Evolutionary conservation across 2,888 invertebrate genomes (phyloP).

Genomic region (Polyploca ridens): DNA sequence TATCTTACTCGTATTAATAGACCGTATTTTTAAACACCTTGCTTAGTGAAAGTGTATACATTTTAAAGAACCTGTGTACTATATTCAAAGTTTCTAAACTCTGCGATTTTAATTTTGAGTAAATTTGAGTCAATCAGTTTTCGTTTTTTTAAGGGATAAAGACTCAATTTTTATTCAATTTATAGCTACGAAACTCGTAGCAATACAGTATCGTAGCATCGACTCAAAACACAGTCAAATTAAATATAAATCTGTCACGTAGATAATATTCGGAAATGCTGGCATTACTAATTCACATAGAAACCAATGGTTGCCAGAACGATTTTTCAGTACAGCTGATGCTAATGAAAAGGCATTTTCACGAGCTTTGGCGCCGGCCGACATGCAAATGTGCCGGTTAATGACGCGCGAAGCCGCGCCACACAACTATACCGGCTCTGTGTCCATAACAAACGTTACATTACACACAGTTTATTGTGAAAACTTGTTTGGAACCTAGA

Average conservation of each 20-base stretch:
- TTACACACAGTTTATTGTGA: conserved; percentile 39
- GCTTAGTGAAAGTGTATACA: too few relatives aligned
- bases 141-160: too few relatives aligned
- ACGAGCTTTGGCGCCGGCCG: conserved; percentile 80
- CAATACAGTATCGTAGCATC: conserved; percentile 17
- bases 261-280: conserved; percentile 13
- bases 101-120: too few relatives aligned
- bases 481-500: conserved; percentile 17
- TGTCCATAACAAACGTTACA: conserved; percentile 43
- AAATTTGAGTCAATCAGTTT: too few relatives aligned
- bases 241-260: conserved; percentile 20
- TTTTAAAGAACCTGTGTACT: too few relatives aligned
- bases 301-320: conserved; percentile 64
- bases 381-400: conserved; percentile 76
- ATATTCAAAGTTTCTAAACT: too few relatives aligned
- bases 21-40: background rate
- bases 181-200: conserved; percentile 13
- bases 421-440: conserved; percentile 54
- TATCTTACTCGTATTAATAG: conserved; percentile 29
- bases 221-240: conserved; percentile 25
- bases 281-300: conserved; percentile 39
- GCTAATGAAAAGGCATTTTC: conserved; percentile 83
- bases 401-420: conserved; percentile 76
- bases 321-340: conserved; percentile 79
- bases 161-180: background rate